These are phyloP conservation scores for Ancistrus triradiatus DNA, from an alignment of 2,113 vertebrate species.

Conservation along the genomic window DNA sequence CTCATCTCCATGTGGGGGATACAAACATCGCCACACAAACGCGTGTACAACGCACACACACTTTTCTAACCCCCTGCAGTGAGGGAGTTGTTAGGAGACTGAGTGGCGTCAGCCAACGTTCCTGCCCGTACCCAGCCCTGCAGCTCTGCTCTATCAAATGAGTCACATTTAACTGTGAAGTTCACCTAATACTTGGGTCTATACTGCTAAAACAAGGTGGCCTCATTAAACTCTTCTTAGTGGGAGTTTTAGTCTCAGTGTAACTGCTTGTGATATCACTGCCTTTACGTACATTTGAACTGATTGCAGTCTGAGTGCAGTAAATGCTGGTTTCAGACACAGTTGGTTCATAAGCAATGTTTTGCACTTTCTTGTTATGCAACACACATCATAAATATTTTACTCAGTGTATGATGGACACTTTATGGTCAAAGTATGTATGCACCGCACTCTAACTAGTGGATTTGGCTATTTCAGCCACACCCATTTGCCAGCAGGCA, in stretches of 20 bases:
- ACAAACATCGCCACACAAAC: slow-evolving; percentile 39
- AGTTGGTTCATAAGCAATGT: no score
- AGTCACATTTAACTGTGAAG: slow-evolving; percentile 19
- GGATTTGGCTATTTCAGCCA: no score
- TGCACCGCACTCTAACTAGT: no score
- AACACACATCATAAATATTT: no score
- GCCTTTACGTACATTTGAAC: not conserved
- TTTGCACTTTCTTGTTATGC: no score
- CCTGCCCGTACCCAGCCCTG: slow-evolving; percentile 38
- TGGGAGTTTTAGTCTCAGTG: not conserved
- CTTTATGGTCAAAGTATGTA: no score
- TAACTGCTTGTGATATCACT: not conserved
- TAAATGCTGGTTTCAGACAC: no score
- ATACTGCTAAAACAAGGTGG: slow-evolving; percentile 27
- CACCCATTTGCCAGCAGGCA: no score
- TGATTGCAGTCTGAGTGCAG: no score
- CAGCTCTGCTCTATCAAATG: slow-evolving; percentile 34
- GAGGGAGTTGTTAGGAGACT: slow-evolving; percentile 45
- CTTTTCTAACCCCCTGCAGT: slow-evolving; percentile 43
- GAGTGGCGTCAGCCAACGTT: slow-evolving; percentile 38
- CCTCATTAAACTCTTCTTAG: slow-evolving; percentile 7
- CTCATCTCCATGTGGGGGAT: slow-evolving; percentile 46
- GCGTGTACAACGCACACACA: slow-evolving; percentile 17
- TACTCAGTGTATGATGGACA: no score
- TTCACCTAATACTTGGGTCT: slow-evolving; percentile 34